Evolutionary conservation across 2,888 invertebrate species (phyloP).

Genomic region (Steinernema hermaphroditum): DNA sequence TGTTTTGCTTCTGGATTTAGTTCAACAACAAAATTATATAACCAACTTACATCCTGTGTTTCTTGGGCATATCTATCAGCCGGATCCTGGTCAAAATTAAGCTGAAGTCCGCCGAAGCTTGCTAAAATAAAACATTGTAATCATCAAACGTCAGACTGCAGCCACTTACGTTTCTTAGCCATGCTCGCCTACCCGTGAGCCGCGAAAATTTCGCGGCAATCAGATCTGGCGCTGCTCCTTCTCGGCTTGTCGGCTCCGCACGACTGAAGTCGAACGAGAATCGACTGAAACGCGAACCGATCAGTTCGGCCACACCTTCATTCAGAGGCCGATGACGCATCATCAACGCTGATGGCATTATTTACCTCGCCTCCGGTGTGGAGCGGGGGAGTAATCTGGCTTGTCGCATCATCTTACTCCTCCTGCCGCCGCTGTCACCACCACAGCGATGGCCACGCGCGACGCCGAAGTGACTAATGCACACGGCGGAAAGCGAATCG

Average conservation of each 20-base stretch:
- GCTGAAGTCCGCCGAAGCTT: not conserved
- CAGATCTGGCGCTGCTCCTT: not conserved
- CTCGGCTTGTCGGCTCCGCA: not conserved
- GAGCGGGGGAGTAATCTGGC: slow-evolving; percentile 2
- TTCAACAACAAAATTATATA: not conserved
- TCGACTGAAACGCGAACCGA: not conserved
- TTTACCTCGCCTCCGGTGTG: slow-evolving; percentile 18
- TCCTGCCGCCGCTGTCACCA: not conserved
- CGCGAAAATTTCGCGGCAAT: slow-evolving; percentile 1
- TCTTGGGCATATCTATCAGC: not conserved
- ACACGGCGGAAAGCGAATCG: not conserved
- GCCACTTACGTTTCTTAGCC: not conserved
- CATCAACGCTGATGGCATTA: not conserved
- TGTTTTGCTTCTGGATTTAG: not conserved
- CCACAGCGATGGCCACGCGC: not conserved
- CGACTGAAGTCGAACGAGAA: not conserved
- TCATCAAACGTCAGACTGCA: not conserved
- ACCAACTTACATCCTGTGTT: not conserved
- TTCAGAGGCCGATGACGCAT: not conserved
- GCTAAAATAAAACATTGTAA: not conserved
- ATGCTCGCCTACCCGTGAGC: not conserved
- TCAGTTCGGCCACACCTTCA: not conserved
- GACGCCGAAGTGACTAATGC: slow-evolving; percentile 2
- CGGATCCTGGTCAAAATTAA: not conserved
- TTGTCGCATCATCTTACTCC: not conserved